Conservation (phyloP, 2,888 invertebrate species). For the Leptinotarsa tumamoca region DNA sequence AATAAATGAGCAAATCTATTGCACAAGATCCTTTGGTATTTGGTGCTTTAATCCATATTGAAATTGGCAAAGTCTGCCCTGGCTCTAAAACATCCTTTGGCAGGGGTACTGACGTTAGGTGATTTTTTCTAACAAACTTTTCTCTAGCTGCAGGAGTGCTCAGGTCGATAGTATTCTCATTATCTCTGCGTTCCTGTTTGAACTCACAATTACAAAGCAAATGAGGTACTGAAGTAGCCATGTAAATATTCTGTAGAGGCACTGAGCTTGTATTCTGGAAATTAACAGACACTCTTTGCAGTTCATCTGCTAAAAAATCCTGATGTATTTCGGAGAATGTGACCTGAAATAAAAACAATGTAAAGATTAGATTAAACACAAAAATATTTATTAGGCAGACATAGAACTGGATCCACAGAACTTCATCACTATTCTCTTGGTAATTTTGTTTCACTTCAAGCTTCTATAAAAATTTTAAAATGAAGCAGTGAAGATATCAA, state of each 20-base stretch:
- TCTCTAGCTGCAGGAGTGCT: conserved; percentile 56
- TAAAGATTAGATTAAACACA: not conserved
- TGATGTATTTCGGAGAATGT: conserved; percentile 76
- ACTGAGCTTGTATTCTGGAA: conserved; percentile 78
- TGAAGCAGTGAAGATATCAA: too few species aligned
- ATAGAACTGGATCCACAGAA: not conserved
- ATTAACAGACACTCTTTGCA: conserved; percentile 76
- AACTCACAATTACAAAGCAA: conserved; percentile 66
- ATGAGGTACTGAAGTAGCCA: conserved; percentile 79
- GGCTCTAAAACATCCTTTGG: conserved; percentile 68
- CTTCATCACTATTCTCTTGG: too few species aligned
- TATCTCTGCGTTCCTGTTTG: conserved; percentile 38
- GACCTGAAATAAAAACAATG: conserved; percentile 68
- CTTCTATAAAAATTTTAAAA: too few species aligned
- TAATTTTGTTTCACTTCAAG: too few species aligned
- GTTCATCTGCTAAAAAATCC: conserved; percentile 80
- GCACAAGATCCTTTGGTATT: conserved; percentile 73
- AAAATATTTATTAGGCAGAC: not conserved
- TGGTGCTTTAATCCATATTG: conserved; percentile 79
- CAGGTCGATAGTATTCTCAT: conserved; percentile 45
- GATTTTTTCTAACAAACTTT: conserved; percentile 64
- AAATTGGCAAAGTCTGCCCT: conserved; percentile 68
- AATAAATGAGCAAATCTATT: conserved; percentile 80
- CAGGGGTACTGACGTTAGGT: conserved; percentile 65
- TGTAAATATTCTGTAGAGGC: conserved; percentile 72